Conservation (phyloP, 2,888 invertebrate genomes). For the Parnassius mnemosyne region DNA sequence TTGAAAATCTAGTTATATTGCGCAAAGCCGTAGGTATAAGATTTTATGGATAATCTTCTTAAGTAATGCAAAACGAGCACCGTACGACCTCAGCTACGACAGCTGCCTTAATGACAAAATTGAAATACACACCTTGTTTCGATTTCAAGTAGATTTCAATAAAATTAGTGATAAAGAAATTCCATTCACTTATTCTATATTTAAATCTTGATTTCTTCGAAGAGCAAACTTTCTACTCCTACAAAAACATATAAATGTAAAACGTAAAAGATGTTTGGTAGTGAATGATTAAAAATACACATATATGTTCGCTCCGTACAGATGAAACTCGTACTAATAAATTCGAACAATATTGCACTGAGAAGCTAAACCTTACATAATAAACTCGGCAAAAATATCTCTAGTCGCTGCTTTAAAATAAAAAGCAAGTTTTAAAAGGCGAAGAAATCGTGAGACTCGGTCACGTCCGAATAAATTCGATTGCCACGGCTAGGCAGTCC, state of each 20-base stretch:
- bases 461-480: constrained; percentile 42
- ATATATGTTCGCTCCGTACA: background rate
- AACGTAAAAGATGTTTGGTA: background rate
- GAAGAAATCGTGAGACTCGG: constrained; percentile 37
- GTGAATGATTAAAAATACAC: background rate
- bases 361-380: constrained; percentile 10
- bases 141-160: constrained; percentile 3
- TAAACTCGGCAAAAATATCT: constrained; percentile 16
- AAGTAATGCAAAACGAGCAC: constrained; percentile 3
- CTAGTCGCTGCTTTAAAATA: constrained; percentile 29
- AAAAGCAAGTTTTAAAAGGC: constrained; percentile 31
- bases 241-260: background rate
- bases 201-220: background rate
- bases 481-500: constrained; percentile 37
- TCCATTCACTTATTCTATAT: too few relatives aligned
- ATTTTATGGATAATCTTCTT: constrained; percentile 11
- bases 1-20: constrained; percentile 10
- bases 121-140: background rate
- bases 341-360: constrained; percentile 10
- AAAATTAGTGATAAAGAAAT: background rate
- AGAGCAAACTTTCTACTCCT: background rate
- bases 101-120: constrained; percentile 15
- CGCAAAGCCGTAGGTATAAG: background rate
- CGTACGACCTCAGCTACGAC: constrained; percentile 2
- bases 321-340: constrained; percentile 3